These are phyloP conservation scores for Gasterosteus aculeatus DNA, from an alignment of 2,113 vertebrate genomes.

Conservation along the genomic window DNA sequence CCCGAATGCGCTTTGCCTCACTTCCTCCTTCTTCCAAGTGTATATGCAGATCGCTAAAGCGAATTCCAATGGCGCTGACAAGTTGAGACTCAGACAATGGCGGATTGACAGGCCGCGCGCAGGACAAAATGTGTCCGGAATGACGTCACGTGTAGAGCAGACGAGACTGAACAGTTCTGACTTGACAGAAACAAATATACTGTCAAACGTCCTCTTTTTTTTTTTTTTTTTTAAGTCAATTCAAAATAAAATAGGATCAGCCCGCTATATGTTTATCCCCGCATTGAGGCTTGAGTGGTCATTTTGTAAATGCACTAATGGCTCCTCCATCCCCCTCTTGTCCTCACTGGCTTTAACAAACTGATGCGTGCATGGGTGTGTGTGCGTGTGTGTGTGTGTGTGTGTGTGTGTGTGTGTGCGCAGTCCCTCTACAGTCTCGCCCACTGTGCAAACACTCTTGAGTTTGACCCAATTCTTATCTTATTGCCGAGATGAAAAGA, in stretches of 20 bases:
- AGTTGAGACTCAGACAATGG: neutral
- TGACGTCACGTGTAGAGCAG: neutral
- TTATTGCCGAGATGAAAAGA: conserved; percentile 57
- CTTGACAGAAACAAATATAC: neutral
- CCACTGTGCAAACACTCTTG: conserved; percentile 59
- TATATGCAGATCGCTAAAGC: neutral
- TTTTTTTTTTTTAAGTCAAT: neutral
- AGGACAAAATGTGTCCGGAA: neutral
- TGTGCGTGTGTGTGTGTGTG: conserved; percentile 33
- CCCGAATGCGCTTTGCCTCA: conserved; percentile 31
- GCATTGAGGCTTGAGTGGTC: conserved; percentile 45
- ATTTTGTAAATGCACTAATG: conserved; percentile 63
- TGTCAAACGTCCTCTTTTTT: too few species aligned
- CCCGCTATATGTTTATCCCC: conserved; percentile 26
- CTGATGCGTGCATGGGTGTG: conserved; percentile 30
- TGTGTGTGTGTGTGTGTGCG: conserved; percentile 16
- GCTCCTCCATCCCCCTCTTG: conserved; percentile 17
- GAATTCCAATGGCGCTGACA: conserved; percentile 7
- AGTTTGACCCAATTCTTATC: conserved; percentile 76
- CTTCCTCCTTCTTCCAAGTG: conserved; percentile 22
- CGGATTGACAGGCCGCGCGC: neutral
- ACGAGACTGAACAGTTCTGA: neutral
- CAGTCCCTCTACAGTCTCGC: conserved; percentile 31
- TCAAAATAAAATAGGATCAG: conserved; percentile 31
- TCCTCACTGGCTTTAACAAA: conserved; percentile 55